Base-by-base conservation (phyloP, 2,888 invertebrate genomes). In the Pegoplata infirma region DNA sequence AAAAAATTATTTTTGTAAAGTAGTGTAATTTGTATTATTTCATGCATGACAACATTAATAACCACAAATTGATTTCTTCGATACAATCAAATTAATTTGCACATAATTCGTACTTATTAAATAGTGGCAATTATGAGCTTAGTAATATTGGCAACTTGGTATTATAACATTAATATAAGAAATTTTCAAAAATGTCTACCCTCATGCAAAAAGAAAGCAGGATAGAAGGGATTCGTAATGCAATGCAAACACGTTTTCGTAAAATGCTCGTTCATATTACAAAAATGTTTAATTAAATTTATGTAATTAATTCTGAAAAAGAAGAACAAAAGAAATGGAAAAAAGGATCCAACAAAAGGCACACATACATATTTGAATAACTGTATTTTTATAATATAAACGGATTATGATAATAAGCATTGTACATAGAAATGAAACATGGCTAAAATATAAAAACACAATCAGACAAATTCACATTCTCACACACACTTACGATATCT, bases 261-360 rank as follows among this genome's bases (percentile, higher is more conserved):
- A 8, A 56, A 61, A 56, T 40, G 32, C 16, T 61, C 21, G 47
- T 21, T 84, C 82, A 84, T 84, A 82, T 82, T 84, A 82, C 83
- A 83, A 85, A 85, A 82, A 82, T 83, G 82, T 86, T 87, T 88
- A 86, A 87, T 87, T 87, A 87, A 88, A 88, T 88, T 86, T 85
- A n/a, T n/a, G n/a, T n/a, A 87, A 88, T 88, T 88, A 88, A 88
- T 88, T 82, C 86, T 80, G 81, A 82, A 67, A 51, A 17, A 25
- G 77, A 84, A 85, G 82, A 83, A 82, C 83, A 84, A 75, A 49
- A 25, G 6, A 23, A n/a, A n/a, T n/a, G 7, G 4, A n/a, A 14
- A 51, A 51, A 58, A 58, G 49, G 40, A 44, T 28, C 55, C 17
- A 21, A 71, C 5, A 32, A 64, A 32, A 6, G 12, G 7, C 12